Evolutionary conservation across 2,113 vertebrate genomes (phyloP).

Genomic region (Oophaga pumilio): DNA sequence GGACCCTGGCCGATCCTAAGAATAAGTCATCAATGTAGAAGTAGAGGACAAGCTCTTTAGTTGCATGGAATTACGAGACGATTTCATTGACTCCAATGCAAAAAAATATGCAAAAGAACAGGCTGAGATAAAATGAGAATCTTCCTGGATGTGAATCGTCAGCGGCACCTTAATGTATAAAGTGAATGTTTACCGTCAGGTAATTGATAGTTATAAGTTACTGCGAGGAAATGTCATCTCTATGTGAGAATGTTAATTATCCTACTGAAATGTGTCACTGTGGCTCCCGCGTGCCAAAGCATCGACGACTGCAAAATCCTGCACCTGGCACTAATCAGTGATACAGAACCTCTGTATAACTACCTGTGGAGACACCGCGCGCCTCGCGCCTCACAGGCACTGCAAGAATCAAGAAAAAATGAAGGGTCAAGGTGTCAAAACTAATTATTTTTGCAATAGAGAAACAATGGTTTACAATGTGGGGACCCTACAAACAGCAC

Average conservation of each 20-base stretch:
- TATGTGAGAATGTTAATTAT: not conserved
- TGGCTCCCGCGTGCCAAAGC: not conserved
- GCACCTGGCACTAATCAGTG: not conserved
- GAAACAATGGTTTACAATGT: no score
- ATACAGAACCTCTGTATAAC: not conserved
- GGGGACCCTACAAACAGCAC: no score
- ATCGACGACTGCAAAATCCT: not conserved
- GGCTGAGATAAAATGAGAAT: not conserved
- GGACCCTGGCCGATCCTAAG: no score
- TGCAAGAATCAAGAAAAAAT: no score
- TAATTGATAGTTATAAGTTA: not conserved
- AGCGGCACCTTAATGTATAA: not conserved
- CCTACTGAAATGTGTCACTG: not conserved
- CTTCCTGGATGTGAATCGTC: not conserved
- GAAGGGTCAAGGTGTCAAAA: no score
- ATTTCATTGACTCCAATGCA: not conserved
- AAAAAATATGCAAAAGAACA: no score
- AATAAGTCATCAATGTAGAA: no score
- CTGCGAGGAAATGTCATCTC: not conserved
- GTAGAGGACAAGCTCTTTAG: no score
- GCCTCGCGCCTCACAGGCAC: not conserved
- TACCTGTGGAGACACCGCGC: not conserved
- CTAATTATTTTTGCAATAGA: no score
- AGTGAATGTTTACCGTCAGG: conserved; percentile 9
- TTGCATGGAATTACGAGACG: not conserved